Conservation (phyloP, 2,888 invertebrate species). For the Ligdia adustata region DNA sequence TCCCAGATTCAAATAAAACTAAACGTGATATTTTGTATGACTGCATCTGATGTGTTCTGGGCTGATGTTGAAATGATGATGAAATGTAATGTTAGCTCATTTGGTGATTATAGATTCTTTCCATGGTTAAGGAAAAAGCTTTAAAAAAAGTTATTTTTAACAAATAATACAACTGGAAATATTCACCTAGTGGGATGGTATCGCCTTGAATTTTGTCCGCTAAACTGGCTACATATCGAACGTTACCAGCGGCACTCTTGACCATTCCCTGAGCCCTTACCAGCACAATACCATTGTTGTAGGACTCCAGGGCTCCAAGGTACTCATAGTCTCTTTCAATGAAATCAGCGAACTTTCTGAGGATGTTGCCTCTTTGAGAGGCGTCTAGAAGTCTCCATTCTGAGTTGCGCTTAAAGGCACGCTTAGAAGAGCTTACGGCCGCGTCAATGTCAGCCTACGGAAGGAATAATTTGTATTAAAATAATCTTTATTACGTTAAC, state of each 20-base stretch:
- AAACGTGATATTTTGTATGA: too few relatives aligned
- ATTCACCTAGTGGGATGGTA: constrained; percentile 51
- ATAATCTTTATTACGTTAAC: too few relatives aligned
- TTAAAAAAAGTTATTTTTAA: too few relatives aligned
- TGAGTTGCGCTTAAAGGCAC: constrained; percentile 88
- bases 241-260: constrained; percentile 61
- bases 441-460: constrained; percentile 87
- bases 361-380: constrained; percentile 88
- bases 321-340: constrained; percentile 89
- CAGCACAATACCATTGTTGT: constrained; percentile 91
- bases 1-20: too few relatives aligned
- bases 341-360: constrained; percentile 90
- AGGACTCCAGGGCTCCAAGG: constrained; percentile 92
- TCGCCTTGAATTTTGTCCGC: constrained; percentile 93
- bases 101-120: too few relatives aligned
- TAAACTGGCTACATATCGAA: constrained; percentile 93
- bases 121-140: too few relatives aligned
- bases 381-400: constrained; percentile 93
- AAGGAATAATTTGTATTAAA: neutral
- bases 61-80: too few relatives aligned
- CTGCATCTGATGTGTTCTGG: too few relatives aligned
- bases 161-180: too few relatives aligned
- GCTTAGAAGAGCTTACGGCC: constrained; percentile 89
- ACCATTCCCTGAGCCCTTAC: neutral
- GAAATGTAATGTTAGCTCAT: too few relatives aligned